These are phyloP conservation scores for Abscondita cerata DNA, from an alignment of 2,888 invertebrate genomes.

Conservation along the genomic window DNA sequence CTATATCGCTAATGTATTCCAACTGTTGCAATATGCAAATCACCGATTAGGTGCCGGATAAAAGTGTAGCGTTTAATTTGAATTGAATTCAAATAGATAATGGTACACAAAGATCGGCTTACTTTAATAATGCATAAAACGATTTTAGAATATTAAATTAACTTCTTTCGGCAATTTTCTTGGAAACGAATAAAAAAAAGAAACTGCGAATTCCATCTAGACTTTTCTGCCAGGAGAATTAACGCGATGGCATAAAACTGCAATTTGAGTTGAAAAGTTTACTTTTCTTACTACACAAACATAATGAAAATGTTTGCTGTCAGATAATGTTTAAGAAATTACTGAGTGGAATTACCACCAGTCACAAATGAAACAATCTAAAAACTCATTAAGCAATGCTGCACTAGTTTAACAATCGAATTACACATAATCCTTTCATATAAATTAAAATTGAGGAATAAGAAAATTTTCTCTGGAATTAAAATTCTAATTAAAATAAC, in stretches of 20 bases:
- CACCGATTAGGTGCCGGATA: slow-evolving; percentile 22
- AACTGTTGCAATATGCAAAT: slow-evolving; percentile 41
- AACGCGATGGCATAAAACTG: slow-evolving; percentile 32
- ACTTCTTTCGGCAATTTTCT: slow-evolving; percentile 21
- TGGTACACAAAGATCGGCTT: slow-evolving; percentile 24
- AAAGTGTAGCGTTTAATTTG: slow-evolving; percentile 27
- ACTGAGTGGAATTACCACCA: slow-evolving; percentile 28
- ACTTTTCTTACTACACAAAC: slow-evolving; percentile 28
- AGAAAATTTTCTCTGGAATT: too few species aligned
- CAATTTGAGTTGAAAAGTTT: slow-evolving; percentile 28
- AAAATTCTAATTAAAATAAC: too few species aligned
- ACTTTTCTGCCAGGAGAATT: slow-evolving; percentile 20
- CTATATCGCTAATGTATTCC: slow-evolving; percentile 38
- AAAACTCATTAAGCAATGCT: slow-evolving; percentile 25
- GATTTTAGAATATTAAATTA: slow-evolving; percentile 34
- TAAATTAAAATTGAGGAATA: too few species aligned
- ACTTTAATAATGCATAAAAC: slow-evolving; percentile 32
- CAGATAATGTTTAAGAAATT: slow-evolving; percentile 32
- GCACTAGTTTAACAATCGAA: slow-evolving; percentile 20
- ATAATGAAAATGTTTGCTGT: slow-evolving; percentile 31
- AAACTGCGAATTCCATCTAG: slow-evolving; percentile 15
- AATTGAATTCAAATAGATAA: slow-evolving; percentile 24
- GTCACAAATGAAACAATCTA: slow-evolving; percentile 31
- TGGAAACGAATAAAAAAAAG: slow-evolving; percentile 15
- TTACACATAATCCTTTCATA: slow-evolving; percentile 13